phyloP scores from a whole-genome alignment of 64 coral and sea anemone species.

The Acropora tenuis region DNA sequence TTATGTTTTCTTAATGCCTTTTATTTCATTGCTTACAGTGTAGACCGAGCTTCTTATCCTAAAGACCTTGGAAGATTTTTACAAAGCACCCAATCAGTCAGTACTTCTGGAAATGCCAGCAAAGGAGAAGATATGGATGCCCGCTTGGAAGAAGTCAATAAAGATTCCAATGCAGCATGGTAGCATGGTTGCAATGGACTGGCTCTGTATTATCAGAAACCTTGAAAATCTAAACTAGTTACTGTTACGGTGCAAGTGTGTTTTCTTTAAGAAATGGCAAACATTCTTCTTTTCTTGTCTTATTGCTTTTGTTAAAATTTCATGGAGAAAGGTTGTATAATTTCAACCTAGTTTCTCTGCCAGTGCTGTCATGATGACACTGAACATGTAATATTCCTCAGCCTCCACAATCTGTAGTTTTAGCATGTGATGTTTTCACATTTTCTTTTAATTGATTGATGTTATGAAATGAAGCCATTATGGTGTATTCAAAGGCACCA shows the following conservation, averaged over 20 bases:
- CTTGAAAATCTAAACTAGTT: slow-evolving; percentile 25
- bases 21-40: slow-evolving; percentile 7
- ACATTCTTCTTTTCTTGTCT: not conserved
- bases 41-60: slow-evolving; percentile 4
- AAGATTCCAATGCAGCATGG: slow-evolving; percentile 43
- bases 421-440: too few relatives aligned
- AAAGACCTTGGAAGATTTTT: not conserved
- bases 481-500: too few relatives aligned
- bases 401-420: too few relatives aligned
- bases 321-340: not conserved
- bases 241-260: not conserved
- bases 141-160: slow-evolving; percentile 37
- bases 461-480: too few relatives aligned
- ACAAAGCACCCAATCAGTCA: slow-evolving; percentile 12
- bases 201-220: slow-evolving; percentile 26
- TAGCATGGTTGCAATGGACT: slow-evolving; percentile 39
- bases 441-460: too few relatives aligned
- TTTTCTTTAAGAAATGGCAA: not conserved
- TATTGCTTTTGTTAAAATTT: not conserved
- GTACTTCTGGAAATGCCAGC: slow-evolving; percentile 27
- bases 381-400: too few relatives aligned
- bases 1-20: not conserved
- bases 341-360: too few relatives aligned
- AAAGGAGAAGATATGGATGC: slow-evolving; percentile 54
- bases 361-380: too few relatives aligned